Evolutionary conservation across 2,888 invertebrate species (phyloP).

Genomic region (Ctena decussata): DNA sequence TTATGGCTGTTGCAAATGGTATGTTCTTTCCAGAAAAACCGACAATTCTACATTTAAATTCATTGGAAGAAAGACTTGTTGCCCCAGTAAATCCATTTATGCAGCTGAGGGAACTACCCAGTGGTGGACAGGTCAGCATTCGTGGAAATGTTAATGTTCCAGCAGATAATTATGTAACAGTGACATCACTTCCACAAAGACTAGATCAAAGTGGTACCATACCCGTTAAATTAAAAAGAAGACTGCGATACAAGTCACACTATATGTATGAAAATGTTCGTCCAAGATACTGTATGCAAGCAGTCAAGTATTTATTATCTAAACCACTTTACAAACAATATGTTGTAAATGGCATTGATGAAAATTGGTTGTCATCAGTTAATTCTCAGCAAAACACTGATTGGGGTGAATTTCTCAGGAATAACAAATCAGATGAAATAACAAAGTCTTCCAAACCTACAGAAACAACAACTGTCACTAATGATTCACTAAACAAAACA

Average conservation of each 20-base stretch:
- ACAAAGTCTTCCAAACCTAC: too few relatives aligned
- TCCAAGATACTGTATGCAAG: constrained; percentile 44
- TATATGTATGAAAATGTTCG: constrained; percentile 55
- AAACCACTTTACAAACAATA: background rate
- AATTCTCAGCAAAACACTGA: background rate
- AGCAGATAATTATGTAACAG: constrained; percentile 47
- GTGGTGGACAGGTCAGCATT: constrained; percentile 54
- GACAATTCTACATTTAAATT: too few relatives aligned
- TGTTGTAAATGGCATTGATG: background rate
- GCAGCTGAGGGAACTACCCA: constrained; percentile 54
- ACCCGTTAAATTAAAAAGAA: constrained; percentile 51
- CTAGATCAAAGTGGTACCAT: constrained; percentile 50
- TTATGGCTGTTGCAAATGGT: too few relatives aligned
- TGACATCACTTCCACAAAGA: constrained; percentile 48
- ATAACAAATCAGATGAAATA: too few relatives aligned
- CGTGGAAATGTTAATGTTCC: constrained; percentile 63
- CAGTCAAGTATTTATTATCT: background rate
- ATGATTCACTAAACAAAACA: too few relatives aligned
- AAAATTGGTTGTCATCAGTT: background rate
- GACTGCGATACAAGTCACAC: too few relatives aligned
- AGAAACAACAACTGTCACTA: too few relatives aligned
- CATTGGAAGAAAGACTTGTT: too few relatives aligned
- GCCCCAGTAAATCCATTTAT: constrained; percentile 43
- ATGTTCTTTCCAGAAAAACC: too few relatives aligned
- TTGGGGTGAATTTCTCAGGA: background rate